Evolutionary conservation across 2,113 vertebrate species (phyloP).

Genomic region (Thunnus thynnus): DNA sequence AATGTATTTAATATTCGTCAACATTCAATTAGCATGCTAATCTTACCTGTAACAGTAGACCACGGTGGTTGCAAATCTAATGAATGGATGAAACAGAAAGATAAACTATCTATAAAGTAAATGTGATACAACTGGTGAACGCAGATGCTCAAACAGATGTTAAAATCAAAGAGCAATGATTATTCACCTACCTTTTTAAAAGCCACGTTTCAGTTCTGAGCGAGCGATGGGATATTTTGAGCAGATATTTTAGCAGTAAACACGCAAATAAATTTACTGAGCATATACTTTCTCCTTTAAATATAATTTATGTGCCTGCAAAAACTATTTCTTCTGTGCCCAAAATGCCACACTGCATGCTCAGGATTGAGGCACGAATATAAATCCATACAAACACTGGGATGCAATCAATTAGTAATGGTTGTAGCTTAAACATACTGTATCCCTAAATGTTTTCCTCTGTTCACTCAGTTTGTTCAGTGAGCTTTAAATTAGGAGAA

Average conservation of each 20-base stretch:
- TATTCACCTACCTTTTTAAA: too few species aligned
- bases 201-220: not conserved
- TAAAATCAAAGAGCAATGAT: not conserved
- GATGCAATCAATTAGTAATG: too few species aligned
- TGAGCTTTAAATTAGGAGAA: too few species aligned
- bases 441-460: not conserved
- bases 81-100: conserved; percentile 36
- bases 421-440: too few species aligned
- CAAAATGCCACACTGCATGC: too few species aligned
- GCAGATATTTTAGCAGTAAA: too few species aligned
- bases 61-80: conserved; percentile 39
- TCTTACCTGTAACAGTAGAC: conserved; percentile 34
- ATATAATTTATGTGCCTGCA: too few species aligned
- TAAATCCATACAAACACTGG: too few species aligned
- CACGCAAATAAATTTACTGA: too few species aligned
- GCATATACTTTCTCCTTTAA: too few species aligned
- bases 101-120: conserved; percentile 9
- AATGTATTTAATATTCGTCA: conserved; percentile 44
- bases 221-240: not conserved
- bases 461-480: not conserved
- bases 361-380: too few species aligned
- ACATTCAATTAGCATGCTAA: conserved; percentile 61
- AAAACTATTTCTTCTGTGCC: too few species aligned
- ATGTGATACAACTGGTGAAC: not conserved
- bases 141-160: not conserved